Base-by-base conservation (phyloP, 2,113 vertebrate genomes). In the Condylura cristata region DNA sequence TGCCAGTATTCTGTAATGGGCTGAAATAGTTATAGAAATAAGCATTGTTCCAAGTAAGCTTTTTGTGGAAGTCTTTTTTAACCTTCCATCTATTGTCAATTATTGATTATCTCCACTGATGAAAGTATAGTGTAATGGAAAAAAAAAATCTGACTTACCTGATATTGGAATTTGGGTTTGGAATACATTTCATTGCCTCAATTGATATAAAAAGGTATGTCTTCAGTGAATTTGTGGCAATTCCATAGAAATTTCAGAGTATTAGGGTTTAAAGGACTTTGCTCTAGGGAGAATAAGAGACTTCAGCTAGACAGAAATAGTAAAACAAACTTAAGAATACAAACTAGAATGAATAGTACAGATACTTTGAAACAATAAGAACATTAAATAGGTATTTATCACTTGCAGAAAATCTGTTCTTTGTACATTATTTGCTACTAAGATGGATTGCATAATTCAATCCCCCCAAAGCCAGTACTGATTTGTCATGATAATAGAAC, bases 401-500 rank as follows among this genome's bases (percentile, higher is more conserved):
- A 66, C 53, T 78, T 83, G 14, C 20, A 66, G 58, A 85, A 53
- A 46, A 4, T 5, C 18, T 76, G 34, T 87, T 87, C 11, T 95
- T 84, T 53, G 39, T 14, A 86, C 18, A 65, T 2, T 58, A 24
- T 75, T 80, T 76, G 11, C 63, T 89, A 53, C 34, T 71, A 75
- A 90, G 5, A 32, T 86, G 20, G 44, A 9, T 79, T 12, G 20
- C 61, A 46, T 65, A 44, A 87, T 46, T 92, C 87, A 79, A 8
- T 92, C 39, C 87, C 86, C n/a, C 46, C 2, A 92, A 89, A 93
- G 37, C 24, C 30, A 65, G 39, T 37, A 26, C 24, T 56, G 46
- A 39, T 70, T 60, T 85, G 6, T 88, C 58, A 60, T 78, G 46
- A 78, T 58, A 93, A 10, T 89, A 86, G 96, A 96, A 93, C 3